phyloP scores from a whole-genome alignment of 2,888 invertebrate genomes.

The Neoascia interrupta region DNA sequence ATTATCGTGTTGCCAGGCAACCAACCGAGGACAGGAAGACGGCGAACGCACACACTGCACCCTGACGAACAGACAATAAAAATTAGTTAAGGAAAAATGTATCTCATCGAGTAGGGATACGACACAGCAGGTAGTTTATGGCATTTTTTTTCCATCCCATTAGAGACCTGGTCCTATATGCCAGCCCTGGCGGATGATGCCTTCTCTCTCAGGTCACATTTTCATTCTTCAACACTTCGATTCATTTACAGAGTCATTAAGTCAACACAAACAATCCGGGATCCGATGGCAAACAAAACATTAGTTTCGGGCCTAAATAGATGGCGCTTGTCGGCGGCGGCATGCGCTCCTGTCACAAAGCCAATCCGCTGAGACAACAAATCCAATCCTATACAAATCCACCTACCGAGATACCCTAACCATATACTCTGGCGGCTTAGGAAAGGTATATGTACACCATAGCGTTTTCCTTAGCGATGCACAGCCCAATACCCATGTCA shows the following conservation, averaged over 20 bases:
- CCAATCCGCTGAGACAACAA: constrained; percentile 50
- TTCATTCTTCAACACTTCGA: constrained; percentile 69
- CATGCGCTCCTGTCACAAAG: constrained; percentile 54
- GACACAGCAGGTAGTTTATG: constrained; percentile 65
- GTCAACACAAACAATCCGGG: constrained; percentile 56
- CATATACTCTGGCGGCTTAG: constrained; percentile 14
- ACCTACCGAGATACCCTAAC: constrained; percentile 65
- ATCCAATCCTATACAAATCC: constrained; percentile 36
- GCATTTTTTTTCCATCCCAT: constrained; percentile 28
- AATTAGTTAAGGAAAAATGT: constrained; percentile 55
- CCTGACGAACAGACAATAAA: constrained; percentile 61
- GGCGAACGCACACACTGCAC: too few species aligned
- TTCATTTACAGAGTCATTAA: constrained; percentile 65
- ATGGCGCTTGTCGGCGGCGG: constrained; percentile 62
- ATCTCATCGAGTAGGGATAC: constrained; percentile 49
- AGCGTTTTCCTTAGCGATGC: too few species aligned
- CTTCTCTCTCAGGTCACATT: constrained; percentile 52
- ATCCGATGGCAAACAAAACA: constrained; percentile 54
- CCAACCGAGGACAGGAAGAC: constrained; percentile 22
- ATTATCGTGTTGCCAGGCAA: constrained; percentile 50
- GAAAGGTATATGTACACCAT: too few species aligned
- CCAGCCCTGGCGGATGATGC: neutral
- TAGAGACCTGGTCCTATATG: neutral
- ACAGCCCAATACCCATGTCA: constrained; percentile 50
- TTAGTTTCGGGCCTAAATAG: constrained; percentile 49